Conservation (phyloP, 2,797 vertebrate species). For the Hyperoplus immaculatus region DNA sequence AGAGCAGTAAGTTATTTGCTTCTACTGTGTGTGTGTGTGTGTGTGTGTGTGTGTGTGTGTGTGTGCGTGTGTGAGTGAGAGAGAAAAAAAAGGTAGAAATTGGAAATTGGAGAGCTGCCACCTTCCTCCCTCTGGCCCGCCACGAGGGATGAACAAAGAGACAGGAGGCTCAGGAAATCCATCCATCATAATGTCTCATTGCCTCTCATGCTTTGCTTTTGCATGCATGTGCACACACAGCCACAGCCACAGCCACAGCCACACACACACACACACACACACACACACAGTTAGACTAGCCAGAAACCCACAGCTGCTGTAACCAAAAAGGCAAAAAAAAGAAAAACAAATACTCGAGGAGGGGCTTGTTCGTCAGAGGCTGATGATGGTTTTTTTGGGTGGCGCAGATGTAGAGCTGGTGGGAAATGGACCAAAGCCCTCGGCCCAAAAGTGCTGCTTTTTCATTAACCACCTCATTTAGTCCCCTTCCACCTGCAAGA, state of each 20-base stretch:
- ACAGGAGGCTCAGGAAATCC: conserved; percentile 64
- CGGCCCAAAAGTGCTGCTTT: conserved; percentile 42
- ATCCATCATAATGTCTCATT: conserved; percentile 71
- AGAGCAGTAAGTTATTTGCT: conserved; percentile 59
- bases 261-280: conserved; percentile 19
- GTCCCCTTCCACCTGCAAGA: conserved; percentile 46
- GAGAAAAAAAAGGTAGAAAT: conserved; percentile 18
- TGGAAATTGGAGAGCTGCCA: conserved; percentile 70
- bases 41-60: conserved; percentile 27
- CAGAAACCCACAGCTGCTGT: conserved; percentile 34
- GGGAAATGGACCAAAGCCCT: conserved; percentile 46
- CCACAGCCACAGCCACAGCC: no score
- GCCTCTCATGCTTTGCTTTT: conserved; percentile 43
- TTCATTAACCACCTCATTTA: conserved; percentile 67
- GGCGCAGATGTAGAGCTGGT: conserved; percentile 14
- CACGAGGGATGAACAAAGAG: conserved; percentile 66
- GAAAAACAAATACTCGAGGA: conserved; percentile 3
- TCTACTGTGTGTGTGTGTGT: conserved; percentile 23
- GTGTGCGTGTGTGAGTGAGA: neutral
- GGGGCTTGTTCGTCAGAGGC: neutral
- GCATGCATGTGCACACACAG: conserved; percentile 3
- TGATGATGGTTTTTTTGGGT: no score
- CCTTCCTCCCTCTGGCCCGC: conserved; percentile 57
- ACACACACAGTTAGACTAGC: conserved; percentile 17
- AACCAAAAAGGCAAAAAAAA: conserved; percentile 16